Conservation (phyloP, 2,113 vertebrate genomes). For the Centrocercus urophasianus region DNA sequence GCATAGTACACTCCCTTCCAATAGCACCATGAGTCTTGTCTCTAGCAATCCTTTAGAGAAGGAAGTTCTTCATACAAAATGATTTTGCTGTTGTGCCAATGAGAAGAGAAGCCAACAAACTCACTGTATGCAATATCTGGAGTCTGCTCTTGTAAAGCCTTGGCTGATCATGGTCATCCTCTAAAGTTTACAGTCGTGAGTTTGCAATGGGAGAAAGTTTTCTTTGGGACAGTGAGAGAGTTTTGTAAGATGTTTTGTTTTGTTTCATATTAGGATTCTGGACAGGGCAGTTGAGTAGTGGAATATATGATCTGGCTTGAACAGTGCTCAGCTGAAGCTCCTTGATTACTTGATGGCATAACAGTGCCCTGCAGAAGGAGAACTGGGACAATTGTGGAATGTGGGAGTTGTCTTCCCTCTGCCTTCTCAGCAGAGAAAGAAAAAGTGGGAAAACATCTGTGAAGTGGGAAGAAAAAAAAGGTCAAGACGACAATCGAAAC, state of each 20-base stretch:
- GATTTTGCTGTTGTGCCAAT: background rate
- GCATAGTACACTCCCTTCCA: background rate
- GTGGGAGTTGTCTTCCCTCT: background rate
- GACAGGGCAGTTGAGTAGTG: background rate
- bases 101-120: background rate
- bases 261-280: background rate
- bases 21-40: background rate
- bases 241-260: background rate
- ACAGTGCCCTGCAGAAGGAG: background rate
- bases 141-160: background rate
- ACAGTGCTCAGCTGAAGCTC: background rate
- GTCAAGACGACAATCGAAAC: background rate
- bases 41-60: background rate
- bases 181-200: background rate
- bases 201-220: background rate
- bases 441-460: background rate
- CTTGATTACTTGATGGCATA: background rate
- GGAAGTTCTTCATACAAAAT: background rate
- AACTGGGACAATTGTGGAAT: background rate
- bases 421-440: background rate
- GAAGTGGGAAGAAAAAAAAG: background rate
- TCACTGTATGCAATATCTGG: fast-evolving
- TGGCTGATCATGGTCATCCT: background rate
- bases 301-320: background rate
- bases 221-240: background rate